Evolutionary conservation across 1,140 invertebrate species (phyloP), one percentile per base, ranked within the genome.

Genomic region (Antheraea mylitta): DNA sequence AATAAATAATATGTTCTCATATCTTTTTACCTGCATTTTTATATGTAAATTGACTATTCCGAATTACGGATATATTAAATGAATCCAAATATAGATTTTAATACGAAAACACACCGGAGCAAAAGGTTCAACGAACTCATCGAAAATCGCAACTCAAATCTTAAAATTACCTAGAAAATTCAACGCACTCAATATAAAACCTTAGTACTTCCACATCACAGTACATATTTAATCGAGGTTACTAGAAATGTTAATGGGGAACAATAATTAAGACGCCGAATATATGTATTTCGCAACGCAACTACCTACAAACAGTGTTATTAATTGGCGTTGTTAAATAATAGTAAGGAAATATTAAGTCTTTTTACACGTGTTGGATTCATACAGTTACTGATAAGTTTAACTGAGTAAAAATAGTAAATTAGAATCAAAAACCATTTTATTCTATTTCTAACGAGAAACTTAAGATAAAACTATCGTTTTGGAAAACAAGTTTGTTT

Each of bases 81-180:
- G 9, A 36, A 64, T 45, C 10, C 63, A 18, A 64, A 18, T 64
- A 64, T 18, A 64, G 11, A 70, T 37, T 67, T 63, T 58, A 59
- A 64, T 22, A 48, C 72, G 22, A 70, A 68, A 62, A 71, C 64
- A 65, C 63, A 72, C 22, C 65, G 18, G n/a, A 66, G 58, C 53
- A 66, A 53, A 38, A 59, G 73, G 77, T 73, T 77, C 71, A 77
- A 74, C 69, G 70, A 74, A 77, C 78, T 70, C 73, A 73, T 80
- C 61, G 69, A 75, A 69, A 74, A 76, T 70, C 69, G 70, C 74
- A 78, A 69, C 74, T 67, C 37, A 64, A 68, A 74, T 62, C 58
- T 71, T 53, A 7, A 19, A 42, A 59, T 62, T 68, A 42, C 59
- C 36, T 60, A 65, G 61, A 19, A 10, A 36, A 13, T 19, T 8